Evolutionary conservation across 2,797 vertebrate genomes (phyloP), one percentile per base, ranked within the genome.

Genomic region (Gymnopithys bicolor): DNA sequence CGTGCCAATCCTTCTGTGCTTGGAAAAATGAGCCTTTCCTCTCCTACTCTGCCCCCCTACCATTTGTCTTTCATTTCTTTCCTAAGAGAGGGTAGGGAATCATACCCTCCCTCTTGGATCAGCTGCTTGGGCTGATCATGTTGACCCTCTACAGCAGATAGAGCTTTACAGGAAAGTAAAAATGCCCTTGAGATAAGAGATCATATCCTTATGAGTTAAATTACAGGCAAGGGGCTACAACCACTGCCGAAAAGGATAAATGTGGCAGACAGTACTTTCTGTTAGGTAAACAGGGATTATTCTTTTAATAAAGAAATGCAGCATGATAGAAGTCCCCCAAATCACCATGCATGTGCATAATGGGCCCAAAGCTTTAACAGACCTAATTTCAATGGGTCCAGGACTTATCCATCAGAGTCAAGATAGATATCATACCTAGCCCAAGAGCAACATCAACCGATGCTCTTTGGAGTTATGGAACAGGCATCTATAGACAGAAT

Each of bases 51-150:
- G 5, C 49, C 79, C 62, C 79, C 81, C 55, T 56, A 67, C 52
- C 9, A 41, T 77, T 92, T 78, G 28, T 88, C 94, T 95, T 91
- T 95, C 37, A 83, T 78, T 73, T 87, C 49, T 86, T 75, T 83
- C 84, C 49, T 93, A 56, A 59, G 11, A 32, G 35, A 92, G 10
- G 7, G 17, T 43, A 67, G 32, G 64, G 83, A 93, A 90, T 71
- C 18, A 9, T 76, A 79, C 10, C 24, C 74, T 75, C n/a, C 69
- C 45, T 93, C 74, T 89, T 74, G 77, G 66, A 58, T 71, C n/a
- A 92, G 25, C 56, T 59, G 33, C 69, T 94, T 87, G 58, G 84
- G 79, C 59, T 84, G 27, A 77, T 66, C 81, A n/a, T 90, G 74
- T 84, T 93, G 58, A 41, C 46, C 35, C 49, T 83, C 75, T 87